phyloP scores from a whole-genome alignment of 2,888 invertebrate genomes.

The Caenorhabditis zanzibari region DNA sequence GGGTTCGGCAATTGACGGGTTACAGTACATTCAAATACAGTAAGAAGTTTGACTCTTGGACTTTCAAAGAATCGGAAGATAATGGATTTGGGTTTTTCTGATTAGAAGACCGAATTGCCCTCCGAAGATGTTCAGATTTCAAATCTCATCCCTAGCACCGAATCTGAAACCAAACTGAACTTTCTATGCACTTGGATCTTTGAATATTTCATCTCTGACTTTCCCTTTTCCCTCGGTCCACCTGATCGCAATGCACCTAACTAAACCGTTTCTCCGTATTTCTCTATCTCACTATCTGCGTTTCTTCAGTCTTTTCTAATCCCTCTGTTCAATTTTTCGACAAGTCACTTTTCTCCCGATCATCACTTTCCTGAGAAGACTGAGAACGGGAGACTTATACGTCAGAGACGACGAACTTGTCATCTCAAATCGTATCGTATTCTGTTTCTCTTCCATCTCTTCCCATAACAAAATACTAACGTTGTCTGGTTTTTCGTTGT shows the following conservation, averaged over 20 bases:
- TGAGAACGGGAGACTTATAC: slow-evolving; percentile 62
- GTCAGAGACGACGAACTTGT: slow-evolving; percentile 65
- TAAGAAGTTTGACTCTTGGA: no score
- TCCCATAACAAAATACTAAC: slow-evolving; percentile 19
- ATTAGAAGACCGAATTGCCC: no score
- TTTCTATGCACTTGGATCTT: background rate
- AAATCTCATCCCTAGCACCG: background rate
- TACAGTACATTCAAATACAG: no score
- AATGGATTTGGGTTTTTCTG: no score
- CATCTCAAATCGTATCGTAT: slow-evolving; percentile 43
- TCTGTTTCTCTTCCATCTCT: slow-evolving; percentile 31
- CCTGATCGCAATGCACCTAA: slow-evolving; percentile 43
- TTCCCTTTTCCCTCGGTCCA: slow-evolving; percentile 6
- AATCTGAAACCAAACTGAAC: background rate
- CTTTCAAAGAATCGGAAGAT: no score
- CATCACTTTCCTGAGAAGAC: slow-evolving; percentile 24
- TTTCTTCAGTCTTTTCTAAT: slow-evolving; percentile 7
- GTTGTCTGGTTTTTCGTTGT: slow-evolving; percentile 47
- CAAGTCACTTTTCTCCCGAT: background rate
- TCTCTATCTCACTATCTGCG: slow-evolving; percentile 19
- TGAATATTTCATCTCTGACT: background rate
- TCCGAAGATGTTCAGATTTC: no score
- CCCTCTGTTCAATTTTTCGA: slow-evolving; percentile 20
- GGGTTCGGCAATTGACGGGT: no score
- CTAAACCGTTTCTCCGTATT: slow-evolving; percentile 9